Conservation (phyloP, 2,113 vertebrate genomes). For the Perognathus longimembris region DNA sequence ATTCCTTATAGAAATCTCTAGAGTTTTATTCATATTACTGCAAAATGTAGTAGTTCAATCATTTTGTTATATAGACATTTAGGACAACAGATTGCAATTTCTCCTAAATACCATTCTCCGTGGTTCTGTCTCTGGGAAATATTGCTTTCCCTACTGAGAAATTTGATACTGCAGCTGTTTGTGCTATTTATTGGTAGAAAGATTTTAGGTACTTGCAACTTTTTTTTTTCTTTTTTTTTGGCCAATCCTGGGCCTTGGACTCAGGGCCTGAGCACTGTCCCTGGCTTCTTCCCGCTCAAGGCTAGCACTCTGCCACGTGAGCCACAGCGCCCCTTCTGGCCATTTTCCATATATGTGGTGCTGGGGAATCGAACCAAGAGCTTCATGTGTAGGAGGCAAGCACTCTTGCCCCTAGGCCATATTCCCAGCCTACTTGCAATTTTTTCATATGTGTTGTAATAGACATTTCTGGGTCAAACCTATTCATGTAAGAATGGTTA, state of each 20-base stretch:
- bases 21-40: constrained; percentile 53
- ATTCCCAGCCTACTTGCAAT: too few species aligned
- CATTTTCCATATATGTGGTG: too few species aligned
- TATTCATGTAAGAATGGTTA: constrained; percentile 31
- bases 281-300: too few species aligned
- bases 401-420: too few species aligned
- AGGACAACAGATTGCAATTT: constrained; percentile 43
- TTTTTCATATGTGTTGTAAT: constrained; percentile 46
- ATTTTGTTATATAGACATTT: constrained; percentile 51
- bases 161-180: constrained; percentile 31
- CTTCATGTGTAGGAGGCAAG: too few species aligned
- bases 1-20: not conserved
- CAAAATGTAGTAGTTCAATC: constrained; percentile 42
- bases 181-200: constrained; percentile 40
- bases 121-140: constrained; percentile 43
- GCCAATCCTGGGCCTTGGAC: too few species aligned
- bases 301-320: too few species aligned
- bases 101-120: constrained; percentile 48
- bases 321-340: too few species aligned
- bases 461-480: constrained; percentile 47
- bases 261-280: too few species aligned
- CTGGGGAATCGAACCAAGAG: too few species aligned
- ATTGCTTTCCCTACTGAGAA: constrained; percentile 36
- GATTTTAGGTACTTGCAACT: constrained; percentile 16
- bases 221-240: too few species aligned